Percentiles rank a stretch among this genome's conserved stretches.
Evolutionary conservation across 2,113 vertebrate genomes (phyloP).

Genomic region (Ranitomeya variabilis): DNA sequence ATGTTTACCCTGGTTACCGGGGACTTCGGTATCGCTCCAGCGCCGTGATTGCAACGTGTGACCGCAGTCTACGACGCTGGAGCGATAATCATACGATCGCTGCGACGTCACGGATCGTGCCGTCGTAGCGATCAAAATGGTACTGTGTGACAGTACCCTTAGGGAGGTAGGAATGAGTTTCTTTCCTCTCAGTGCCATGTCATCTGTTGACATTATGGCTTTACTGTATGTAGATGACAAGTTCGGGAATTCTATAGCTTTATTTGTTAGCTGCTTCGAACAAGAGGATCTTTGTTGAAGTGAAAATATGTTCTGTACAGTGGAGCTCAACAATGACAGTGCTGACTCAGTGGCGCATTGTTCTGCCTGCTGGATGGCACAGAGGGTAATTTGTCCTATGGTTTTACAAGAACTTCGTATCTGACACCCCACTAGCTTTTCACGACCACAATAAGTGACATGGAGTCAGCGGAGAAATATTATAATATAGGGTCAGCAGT

Average conservation of each 20-base stretch:
- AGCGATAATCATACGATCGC: too few relatives aligned
- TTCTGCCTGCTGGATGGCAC: constrained; percentile 36
- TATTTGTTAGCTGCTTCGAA: constrained; percentile 16
- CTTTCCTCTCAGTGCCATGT: not conserved
- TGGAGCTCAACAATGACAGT: constrained; percentile 25
- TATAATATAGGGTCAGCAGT: not conserved
- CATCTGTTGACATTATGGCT: constrained; percentile 11
- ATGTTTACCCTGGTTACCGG: too few relatives aligned
- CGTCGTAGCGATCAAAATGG: too few relatives aligned
- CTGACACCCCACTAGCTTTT: not conserved
- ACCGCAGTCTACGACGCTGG: too few relatives aligned
- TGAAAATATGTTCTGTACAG: constrained; percentile 19
- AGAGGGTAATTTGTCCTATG: constrained; percentile 24
- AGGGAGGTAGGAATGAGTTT: not conserved
- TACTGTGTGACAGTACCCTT: too few relatives aligned
- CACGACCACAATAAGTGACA: not conserved
- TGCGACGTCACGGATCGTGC: too few relatives aligned
- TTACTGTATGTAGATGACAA: not conserved
- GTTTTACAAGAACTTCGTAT: constrained; percentile 13
- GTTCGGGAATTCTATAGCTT: constrained; percentile 28
- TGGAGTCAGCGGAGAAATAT: not conserved
- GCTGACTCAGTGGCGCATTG: constrained; percentile 48
- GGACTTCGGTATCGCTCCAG: too few relatives aligned
- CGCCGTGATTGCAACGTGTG: too few relatives aligned
- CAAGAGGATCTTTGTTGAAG: constrained; percentile 41